Evolutionary conservation across 2,113 vertebrate species (phyloP), one percentile per base, ranked within the genome.

Genomic region (Campylomormyrus tamandua): DNA sequence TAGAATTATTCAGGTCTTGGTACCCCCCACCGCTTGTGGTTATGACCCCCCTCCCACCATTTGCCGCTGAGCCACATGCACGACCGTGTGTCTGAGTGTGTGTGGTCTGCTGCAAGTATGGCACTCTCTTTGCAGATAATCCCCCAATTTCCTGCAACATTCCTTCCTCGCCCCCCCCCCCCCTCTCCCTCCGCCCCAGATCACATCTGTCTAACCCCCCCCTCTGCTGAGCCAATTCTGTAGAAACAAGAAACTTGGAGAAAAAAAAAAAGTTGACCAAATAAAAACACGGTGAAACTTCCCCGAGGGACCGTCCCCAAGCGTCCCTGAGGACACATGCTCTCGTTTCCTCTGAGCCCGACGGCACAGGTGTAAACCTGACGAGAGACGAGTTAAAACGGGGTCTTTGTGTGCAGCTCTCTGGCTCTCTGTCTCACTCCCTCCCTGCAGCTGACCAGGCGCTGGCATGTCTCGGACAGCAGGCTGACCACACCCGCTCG

Each of bases 61-160:
- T 11, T 70, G 42, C 27, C 19, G 17, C 35, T 2, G 45, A 42
- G n/a, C 66, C 84, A 89, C 62, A 53, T 48, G 62, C 83, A 15
- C 24, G 2, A n/a, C 24, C 7, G 39, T 46, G 80, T 21, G 80
- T 48, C 5, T 35, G 17, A 19, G 31, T 52, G 45, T 88, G 87
- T 66, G 87, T 88, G 87, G 87, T 45, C 87, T 50, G 21, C 35
- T 84, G n/a, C 50, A 9, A 45, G 85, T 4, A 3, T 27, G n/a
- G 45, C 39, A 49, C 49, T 89, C 27, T 21, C 86, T 91, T 39
- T 24, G 27, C 70, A n/a, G 58, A 56, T 91, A 90, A 91, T 91
- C 90, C 91, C 90, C 92, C 89, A 90, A 92, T 91, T 92, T 92
- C 92, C 92, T 91, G 87, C 80, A 89, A 87, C 91, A 92, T 92